These are phyloP conservation scores for Cactoblastis cactorum DNA, from an alignment of 2,888 invertebrate genomes.

Conservation along the genomic window DNA sequence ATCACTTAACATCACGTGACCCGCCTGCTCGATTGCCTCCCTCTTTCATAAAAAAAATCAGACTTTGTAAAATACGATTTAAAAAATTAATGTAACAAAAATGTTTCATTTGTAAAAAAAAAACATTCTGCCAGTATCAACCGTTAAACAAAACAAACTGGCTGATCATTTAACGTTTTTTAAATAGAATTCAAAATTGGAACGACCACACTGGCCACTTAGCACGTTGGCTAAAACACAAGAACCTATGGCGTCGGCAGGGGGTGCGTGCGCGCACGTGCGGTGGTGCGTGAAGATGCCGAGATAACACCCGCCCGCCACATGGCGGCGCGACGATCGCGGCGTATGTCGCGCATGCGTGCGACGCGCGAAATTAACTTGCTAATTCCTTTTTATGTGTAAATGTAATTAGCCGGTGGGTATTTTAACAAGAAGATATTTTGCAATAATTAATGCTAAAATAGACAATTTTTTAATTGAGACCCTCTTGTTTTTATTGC, in stretches of 20 bases:
- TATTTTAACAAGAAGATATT: background rate
- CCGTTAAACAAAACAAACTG: background rate
- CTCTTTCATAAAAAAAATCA: too few species aligned
- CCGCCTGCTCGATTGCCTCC: too few species aligned
- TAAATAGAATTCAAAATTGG: conserved; percentile 4
- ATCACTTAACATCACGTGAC: too few species aligned
- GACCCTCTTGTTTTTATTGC: too few species aligned
- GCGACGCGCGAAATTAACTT: conserved; percentile 13
- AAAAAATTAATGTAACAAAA: too few species aligned
- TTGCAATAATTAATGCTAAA: background rate
- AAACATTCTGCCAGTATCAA: too few species aligned
- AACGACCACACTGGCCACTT: conserved; percentile 10
- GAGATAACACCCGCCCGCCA: conserved; percentile 64
- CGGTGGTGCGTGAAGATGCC: conserved; percentile 63
- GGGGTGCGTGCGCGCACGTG: conserved; percentile 41
- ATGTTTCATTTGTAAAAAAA: too few species aligned
- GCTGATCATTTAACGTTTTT: background rate
- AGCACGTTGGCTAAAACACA: conserved; percentile 6
- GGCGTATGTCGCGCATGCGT: conserved; percentile 6
- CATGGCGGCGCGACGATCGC: conserved; percentile 38
- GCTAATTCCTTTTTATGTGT: conserved; percentile 14
- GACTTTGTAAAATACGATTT: too few species aligned
- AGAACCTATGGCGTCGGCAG: conserved; percentile 22
- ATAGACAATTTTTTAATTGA: too few species aligned
- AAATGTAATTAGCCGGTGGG: conserved; percentile 2